Base-by-base conservation (phyloP, 2,113 vertebrate species). In the Tympanuchus pallidicinctus region DNA sequence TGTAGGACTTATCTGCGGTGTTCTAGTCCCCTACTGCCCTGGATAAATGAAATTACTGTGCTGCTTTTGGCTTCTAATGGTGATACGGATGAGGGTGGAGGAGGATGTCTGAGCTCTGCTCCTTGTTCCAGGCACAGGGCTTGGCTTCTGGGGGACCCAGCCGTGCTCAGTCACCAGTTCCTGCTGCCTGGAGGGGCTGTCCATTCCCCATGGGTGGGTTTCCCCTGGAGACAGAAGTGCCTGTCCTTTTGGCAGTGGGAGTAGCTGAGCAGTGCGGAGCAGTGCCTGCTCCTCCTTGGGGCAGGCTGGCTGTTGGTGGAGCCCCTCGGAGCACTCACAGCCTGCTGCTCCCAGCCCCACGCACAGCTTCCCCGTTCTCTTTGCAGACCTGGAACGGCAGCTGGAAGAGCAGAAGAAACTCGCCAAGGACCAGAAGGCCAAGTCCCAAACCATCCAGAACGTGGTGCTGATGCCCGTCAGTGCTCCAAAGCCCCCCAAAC, bases 351-450 rank as follows among this genome's bases (percentile, higher is more conserved):
- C 36, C 4, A 6, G 17, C 59, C 80, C 48, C 6, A 6, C 4
- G 1, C 6, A 1, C 45, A 10, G 30, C 71, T 50, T 16, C 11
- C 13, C 52, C 10, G 0, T 91, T 93, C 75, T 94, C 56, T 86
- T 88, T 83, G 17, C 61, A 99, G 99, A 98, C 81, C 97, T 99
- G 96, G 99, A 99, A 93, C 96, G 98, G 59, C 99, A 99, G 97
- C 89, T 99, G 95, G 99, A 99, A 74, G 99, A 99, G 45, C 99
- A 99, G 97, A 99, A 97, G 96, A 99, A 98, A 95, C 98, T 99
- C 79, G 97, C 98, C 96, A 97, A 98, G 96, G 97, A 98, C 96
- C 97, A 98, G 89, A 98, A 98, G 78, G 95, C 98, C 6, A 98
- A 97, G 88, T 98, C 98, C 4, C 98, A 99, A 84, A 97, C 98